Percentiles rank a stretch among this genome's conserved stretches.
phyloP scores from a whole-genome alignment of 2,113 vertebrate genomes.

The Lophura nycthemera region DNA sequence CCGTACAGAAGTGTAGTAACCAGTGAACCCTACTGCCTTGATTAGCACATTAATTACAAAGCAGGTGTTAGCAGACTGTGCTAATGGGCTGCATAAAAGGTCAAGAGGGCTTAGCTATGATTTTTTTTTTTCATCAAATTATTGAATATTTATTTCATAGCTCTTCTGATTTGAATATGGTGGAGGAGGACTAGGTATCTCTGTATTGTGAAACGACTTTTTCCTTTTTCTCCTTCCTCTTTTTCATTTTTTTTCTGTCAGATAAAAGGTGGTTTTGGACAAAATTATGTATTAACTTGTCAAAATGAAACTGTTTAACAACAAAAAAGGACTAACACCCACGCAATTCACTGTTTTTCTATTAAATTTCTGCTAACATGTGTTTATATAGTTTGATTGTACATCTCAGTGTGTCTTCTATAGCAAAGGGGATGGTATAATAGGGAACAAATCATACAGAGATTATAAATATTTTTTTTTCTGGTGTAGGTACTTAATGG shows the following conservation, averaged over 20 bases:
- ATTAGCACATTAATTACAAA: slow-evolving; percentile 83
- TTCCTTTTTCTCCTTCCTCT: not conserved
- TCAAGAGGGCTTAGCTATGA: slow-evolving; percentile 74
- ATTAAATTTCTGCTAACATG: not conserved
- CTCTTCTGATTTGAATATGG: slow-evolving; percentile 65
- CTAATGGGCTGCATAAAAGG: slow-evolving; percentile 79
- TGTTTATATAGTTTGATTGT: not conserved
- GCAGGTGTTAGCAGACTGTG: slow-evolving; percentile 75
- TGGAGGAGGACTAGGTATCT: slow-evolving; percentile 30
- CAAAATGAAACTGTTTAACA: not conserved
- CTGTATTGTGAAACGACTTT: not conserved
- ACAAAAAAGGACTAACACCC: not conserved
- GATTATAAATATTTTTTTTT: not conserved
- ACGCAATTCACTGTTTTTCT: not conserved
- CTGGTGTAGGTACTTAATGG: not conserved
- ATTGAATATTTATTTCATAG: slow-evolving; percentile 75
- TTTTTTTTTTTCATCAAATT: slow-evolving; percentile 65
- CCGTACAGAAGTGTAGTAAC: slow-evolving; percentile 12
- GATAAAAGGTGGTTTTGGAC: not conserved
- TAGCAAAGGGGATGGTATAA: not conserved
- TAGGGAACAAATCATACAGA: not conserved
- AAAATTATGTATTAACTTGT: not conserved
- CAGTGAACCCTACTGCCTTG: slow-evolving; percentile 63
- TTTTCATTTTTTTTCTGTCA: not conserved
- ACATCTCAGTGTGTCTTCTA: not conserved